Percentiles rank a stretch among this genome's conserved stretches.
Evolutionary conservation across 2,113 vertebrate species (phyloP).

Genomic region (Mobula birostris): DNA sequence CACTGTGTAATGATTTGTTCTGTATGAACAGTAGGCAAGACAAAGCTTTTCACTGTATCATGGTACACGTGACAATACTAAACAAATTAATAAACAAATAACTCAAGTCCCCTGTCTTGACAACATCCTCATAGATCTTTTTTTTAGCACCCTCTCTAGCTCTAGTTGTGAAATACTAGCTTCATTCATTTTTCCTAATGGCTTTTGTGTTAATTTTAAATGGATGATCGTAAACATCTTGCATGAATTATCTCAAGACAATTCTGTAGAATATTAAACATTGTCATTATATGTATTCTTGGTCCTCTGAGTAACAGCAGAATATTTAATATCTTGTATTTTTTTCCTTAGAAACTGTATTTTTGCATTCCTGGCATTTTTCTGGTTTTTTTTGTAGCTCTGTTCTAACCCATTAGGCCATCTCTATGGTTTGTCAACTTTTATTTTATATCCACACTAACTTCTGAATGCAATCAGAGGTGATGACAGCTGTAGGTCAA

Average conservation of each 20-base stretch:
- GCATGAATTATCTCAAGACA: neutral
- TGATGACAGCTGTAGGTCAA: constrained; percentile 34
- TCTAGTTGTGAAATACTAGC: neutral
- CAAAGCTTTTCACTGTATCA: too few relatives aligned
- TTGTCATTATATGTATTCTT: neutral
- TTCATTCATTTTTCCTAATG: neutral
- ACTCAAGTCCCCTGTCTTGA: too few relatives aligned
- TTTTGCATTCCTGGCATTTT: neutral
- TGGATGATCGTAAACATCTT: neutral
- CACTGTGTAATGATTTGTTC: too few relatives aligned
- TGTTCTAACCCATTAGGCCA: neutral
- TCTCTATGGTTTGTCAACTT: constrained; percentile 17
- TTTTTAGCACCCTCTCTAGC: too few relatives aligned
- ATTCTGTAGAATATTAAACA: neutral
- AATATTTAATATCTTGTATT: neutral
- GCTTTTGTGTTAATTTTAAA: neutral
- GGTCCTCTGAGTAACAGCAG: neutral
- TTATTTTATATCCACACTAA: constrained; percentile 29
- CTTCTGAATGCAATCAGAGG: neutral
- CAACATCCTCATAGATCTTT: too few relatives aligned
- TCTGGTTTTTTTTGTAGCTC: neutral
- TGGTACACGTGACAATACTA: too few relatives aligned
- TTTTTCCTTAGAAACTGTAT: neutral
- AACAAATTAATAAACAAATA: too few relatives aligned
- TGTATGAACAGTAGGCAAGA: too few relatives aligned